These are phyloP conservation scores for Lasioglossum vierecki DNA, from an alignment of 2,888 invertebrate species.

Conservation along the genomic window DNA sequence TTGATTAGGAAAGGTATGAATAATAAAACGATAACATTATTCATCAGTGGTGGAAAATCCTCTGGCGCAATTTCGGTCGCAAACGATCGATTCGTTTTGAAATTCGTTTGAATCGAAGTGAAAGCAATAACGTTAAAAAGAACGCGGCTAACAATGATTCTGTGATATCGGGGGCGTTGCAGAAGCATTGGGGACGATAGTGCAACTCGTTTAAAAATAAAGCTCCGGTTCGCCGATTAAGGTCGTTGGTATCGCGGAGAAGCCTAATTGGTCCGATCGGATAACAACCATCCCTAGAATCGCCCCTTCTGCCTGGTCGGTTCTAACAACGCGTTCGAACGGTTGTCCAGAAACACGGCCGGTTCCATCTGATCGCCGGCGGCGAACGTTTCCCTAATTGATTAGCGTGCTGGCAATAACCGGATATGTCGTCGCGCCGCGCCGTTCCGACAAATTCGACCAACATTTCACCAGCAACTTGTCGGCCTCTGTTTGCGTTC, in stretches of 20 bases:
- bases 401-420: slow-evolving; percentile 63
- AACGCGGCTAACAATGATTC: neutral
- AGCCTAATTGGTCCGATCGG: slow-evolving; percentile 20
- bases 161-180: neutral
- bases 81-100: neutral
- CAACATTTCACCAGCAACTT: slow-evolving; percentile 42
- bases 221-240: neutral
- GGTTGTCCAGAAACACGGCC: slow-evolving; percentile 46
- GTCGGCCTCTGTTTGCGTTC: neutral
- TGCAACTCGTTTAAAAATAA: neutral
- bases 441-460: slow-evolving; percentile 48
- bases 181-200: neutral
- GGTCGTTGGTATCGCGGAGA: neutral
- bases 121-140: neutral
- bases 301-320: slow-evolving; percentile 16
- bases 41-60: neutral
- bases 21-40: neutral
- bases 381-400: slow-evolving; percentile 63
- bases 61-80: neutral
- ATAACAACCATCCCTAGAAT: slow-evolving; percentile 42
- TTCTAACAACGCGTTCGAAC: slow-evolving; percentile 43
- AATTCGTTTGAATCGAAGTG: neutral
- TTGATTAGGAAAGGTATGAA: neutral
- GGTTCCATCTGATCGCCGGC: slow-evolving; percentile 48
- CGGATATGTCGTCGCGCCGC: slow-evolving; percentile 60